These are phyloP conservation scores for Caretta caretta DNA, from an alignment of 2,113 vertebrate species.

Conservation along the genomic window DNA sequence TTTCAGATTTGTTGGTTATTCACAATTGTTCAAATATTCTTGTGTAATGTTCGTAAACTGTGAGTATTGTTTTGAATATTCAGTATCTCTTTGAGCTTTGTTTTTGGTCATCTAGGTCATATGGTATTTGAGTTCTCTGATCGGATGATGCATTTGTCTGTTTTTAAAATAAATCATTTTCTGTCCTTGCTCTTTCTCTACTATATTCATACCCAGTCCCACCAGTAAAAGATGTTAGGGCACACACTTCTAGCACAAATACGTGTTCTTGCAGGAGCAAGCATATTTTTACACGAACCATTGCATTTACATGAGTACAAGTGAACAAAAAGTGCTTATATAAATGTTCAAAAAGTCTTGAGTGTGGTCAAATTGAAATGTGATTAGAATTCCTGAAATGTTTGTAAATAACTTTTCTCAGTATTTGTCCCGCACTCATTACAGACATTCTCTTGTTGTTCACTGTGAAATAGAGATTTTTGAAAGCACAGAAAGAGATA, in stretches of 20 bases:
- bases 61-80: neutral
- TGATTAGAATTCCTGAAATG: neutral
- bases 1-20: neutral
- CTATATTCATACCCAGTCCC: neutral
- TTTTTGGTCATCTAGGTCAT: neutral
- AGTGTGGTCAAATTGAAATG: neutral
- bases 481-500: neutral
- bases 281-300: neutral
- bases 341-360: fast-evolving
- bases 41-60: neutral
- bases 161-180: neutral
- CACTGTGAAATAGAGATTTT: neutral
- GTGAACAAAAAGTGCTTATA: neutral
- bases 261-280: neutral
- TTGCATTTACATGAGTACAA: neutral
- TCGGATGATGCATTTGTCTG: neutral
- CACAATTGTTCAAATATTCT: neutral
- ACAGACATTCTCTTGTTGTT: neutral
- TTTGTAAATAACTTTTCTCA: neutral
- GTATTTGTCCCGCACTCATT: neutral
- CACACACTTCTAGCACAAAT: neutral
- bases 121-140: neutral
- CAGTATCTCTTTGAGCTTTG: neutral
- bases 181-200: neutral
- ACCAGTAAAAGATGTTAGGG: neutral